Conservation (phyloP, 1,140 invertebrate species). For the Brachionus koreanus region DNA sequence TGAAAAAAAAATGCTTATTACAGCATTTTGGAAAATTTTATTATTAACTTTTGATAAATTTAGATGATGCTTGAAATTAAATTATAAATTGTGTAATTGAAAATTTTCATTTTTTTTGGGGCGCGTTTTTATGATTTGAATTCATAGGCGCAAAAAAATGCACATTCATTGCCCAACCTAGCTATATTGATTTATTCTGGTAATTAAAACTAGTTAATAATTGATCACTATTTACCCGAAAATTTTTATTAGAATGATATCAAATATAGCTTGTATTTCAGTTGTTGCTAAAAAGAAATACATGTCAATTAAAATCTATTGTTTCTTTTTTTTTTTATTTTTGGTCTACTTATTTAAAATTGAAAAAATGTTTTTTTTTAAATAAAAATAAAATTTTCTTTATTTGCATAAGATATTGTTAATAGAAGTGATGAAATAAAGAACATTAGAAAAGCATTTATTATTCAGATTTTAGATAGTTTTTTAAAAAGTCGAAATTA, state of each 20-base stretch:
- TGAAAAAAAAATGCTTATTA: background rate
- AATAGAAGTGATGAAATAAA: constrained; percentile 3
- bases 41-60: constrained; percentile 1
- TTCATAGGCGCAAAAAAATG: background rate
- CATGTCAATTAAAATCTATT: background rate
- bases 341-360: constrained; percentile 1
- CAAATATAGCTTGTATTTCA: background rate
- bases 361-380: background rate
- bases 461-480: background rate
- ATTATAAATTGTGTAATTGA: background rate
- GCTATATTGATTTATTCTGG: background rate
- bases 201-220: background rate
- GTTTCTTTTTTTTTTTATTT: background rate
- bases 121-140: background rate
- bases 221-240: background rate
- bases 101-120: background rate
- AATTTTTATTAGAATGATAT: background rate
- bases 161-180: background rate
- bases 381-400: background rate
- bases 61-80: constrained; percentile 8
- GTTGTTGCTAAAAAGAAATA: background rate
- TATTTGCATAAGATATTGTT: background rate
- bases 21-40: background rate
- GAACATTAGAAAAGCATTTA: background rate
- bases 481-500: background rate